Evolutionary conservation across 2,113 vertebrate species (phyloP), one percentile per base, ranked within the genome.

Genomic region (Gasterosteus aculeatus): DNA sequence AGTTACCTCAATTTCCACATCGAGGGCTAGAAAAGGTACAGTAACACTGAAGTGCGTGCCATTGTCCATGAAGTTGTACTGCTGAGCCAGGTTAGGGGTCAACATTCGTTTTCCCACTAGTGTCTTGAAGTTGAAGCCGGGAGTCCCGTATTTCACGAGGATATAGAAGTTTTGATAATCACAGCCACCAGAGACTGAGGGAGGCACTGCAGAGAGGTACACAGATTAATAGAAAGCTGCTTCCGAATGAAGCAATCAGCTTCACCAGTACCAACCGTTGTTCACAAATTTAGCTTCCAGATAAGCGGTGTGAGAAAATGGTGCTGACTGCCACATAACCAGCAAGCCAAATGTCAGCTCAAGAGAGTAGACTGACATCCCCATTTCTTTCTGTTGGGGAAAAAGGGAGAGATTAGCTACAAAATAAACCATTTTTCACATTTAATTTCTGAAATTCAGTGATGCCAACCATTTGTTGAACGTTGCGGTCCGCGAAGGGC

Each of bases 391-490:
- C 92, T 94, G 87, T 64, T 56, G 60, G 59, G 70, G 39, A 72
- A 19, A 0, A 2, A 49, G 1, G 41, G 4, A 31, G 5, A 44
- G 5, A 54, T 58, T 14, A 69, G 33, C 10, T 53, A 1, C 2
- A 60, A 41, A 31, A 7, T 12, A 8, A 5, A 44, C 29, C 2
- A 33, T 14, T 61, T 59, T 39, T 39, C 11, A 12, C 39, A 22
- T 38, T 57, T 49, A 0, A 72, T 41, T 18, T 49, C 54, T 15
- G 3, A 59, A 35, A 42, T 10, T 26, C 10, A 6, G 12, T 10
- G 29, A 47, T 51, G 14, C 60, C 11, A 42, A 96, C 95, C 90
- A 64, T 81, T 71, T 90, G 88, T 22, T 67, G 59, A 19, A 96
- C 78, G 0, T 75, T 77, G 16, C 77, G 78, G 62, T 91, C 87